These are phyloP conservation scores for Cosmorhoe ocellata DNA, from an alignment of 2,888 invertebrate species.

Conservation along the genomic window DNA sequence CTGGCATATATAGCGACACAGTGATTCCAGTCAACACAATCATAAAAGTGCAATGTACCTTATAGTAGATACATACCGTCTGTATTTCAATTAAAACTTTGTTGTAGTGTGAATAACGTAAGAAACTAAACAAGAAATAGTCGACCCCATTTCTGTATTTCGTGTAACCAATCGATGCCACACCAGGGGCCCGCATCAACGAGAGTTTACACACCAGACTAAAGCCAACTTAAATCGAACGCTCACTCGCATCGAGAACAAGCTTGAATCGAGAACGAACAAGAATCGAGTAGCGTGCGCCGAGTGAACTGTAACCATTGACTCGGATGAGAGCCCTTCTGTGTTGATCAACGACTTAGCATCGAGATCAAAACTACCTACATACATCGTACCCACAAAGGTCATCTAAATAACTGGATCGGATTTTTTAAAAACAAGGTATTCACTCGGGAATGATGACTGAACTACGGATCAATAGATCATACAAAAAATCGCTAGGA, in stretches of 20 bases:
- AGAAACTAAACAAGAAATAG: neutral
- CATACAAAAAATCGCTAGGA: too few relatives aligned
- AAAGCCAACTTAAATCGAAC: conserved; percentile 8
- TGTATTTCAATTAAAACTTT: too few relatives aligned
- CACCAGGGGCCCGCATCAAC: neutral
- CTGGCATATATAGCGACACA: too few relatives aligned
- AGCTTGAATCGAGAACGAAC: conserved; percentile 12
- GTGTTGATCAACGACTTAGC: conserved; percentile 16
- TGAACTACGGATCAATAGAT: too few relatives aligned
- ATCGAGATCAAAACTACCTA: neutral
- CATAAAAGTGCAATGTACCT: too few relatives aligned
- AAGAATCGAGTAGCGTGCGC: conserved; percentile 21
- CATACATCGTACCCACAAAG: too few relatives aligned
- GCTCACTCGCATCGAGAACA: neutral
- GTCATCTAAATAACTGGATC: too few relatives aligned
- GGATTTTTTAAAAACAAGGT: too few relatives aligned
- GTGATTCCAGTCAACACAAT: too few relatives aligned
- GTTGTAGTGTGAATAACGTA: too few relatives aligned
- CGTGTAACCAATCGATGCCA: conserved; percentile 1
- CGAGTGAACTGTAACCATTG: conserved; percentile 33
- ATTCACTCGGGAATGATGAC: too few relatives aligned
- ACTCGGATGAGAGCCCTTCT: conserved; percentile 6
- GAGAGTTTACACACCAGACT: conserved; percentile 5
- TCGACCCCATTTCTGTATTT: conserved; percentile 4
- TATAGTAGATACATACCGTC: too few relatives aligned